These are phyloP conservation scores for Callaeas wilsoni DNA, from an alignment of 2,113 vertebrate genomes.

Conservation along the genomic window DNA sequence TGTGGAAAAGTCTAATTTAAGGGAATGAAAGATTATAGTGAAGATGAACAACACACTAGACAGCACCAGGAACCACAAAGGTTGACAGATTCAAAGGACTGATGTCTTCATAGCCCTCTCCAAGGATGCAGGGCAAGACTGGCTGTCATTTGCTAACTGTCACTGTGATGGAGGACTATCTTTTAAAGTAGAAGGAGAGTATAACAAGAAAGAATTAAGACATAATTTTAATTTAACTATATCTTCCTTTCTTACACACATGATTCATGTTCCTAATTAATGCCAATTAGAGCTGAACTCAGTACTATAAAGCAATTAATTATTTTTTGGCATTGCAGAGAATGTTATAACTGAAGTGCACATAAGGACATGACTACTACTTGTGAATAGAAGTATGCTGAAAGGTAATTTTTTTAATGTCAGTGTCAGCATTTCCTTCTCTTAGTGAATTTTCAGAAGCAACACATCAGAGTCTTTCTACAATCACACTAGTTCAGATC, in stretches of 20 bases:
- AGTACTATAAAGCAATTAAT: background rate
- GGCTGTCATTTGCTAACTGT: background rate
- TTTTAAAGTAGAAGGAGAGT: slow-evolving; percentile 1
- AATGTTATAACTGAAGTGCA: background rate
- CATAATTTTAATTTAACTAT: slow-evolving; percentile 5
- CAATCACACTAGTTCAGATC: background rate
- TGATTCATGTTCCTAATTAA: slow-evolving; percentile 34
- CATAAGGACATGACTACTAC: background rate
- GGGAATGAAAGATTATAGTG: background rate
- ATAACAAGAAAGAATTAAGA: slow-evolving; percentile 25
- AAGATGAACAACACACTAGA: slow-evolving; percentile 4
- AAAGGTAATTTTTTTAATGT: background rate
- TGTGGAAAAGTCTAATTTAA: background rate
- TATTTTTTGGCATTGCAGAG: background rate
- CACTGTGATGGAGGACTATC: background rate
- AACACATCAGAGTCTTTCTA: background rate
- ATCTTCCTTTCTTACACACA: background rate
- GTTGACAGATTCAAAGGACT: background rate
- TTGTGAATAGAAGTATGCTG: background rate
- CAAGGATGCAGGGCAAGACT: background rate
- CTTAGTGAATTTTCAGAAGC: background rate
- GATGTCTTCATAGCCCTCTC: background rate
- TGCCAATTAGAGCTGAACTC: slow-evolving; percentile 7
- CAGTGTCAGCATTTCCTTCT: background rate
- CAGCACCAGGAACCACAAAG: background rate